These are phyloP conservation scores for Baryphthengus martii DNA, from an alignment of 2,113 vertebrate genomes.

Conservation along the genomic window DNA sequence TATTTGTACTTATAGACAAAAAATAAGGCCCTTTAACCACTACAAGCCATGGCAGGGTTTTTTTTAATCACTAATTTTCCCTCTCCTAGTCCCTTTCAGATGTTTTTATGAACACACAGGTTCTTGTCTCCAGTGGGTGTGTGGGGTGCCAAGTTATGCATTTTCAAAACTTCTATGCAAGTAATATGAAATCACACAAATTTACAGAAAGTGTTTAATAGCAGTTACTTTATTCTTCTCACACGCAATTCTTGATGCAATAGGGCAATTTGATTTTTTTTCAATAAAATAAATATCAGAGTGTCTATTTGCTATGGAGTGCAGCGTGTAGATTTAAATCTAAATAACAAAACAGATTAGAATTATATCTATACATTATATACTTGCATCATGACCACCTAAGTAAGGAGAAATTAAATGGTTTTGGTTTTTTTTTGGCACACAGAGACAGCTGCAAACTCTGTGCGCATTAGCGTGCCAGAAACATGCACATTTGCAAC, in stretches of 20 bases:
- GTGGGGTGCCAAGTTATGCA: neutral
- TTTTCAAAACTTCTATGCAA: neutral
- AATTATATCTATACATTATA: neutral
- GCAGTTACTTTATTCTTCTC: neutral
- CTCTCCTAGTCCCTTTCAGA: neutral
- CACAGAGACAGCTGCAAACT: neutral
- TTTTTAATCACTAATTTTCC: neutral
- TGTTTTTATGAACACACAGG: neutral
- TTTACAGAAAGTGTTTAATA: neutral
- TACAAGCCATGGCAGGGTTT: neutral
- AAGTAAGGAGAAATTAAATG: neutral
- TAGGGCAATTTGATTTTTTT: neutral
- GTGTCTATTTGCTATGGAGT: neutral
- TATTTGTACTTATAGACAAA: neutral
- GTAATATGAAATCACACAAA: neutral
- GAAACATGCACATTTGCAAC: neutral
- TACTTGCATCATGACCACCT: neutral
- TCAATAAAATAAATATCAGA: neutral
- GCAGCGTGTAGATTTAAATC: neutral
- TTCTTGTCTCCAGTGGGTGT: neutral
- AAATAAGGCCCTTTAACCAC: neutral
- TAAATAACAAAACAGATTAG: neutral
- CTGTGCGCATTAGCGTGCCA: neutral
- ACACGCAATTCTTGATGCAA: neutral
- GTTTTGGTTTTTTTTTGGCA: neutral